Base-by-base conservation (phyloP, 2,797 vertebrate genomes). In the Martes flavigula region DNA sequence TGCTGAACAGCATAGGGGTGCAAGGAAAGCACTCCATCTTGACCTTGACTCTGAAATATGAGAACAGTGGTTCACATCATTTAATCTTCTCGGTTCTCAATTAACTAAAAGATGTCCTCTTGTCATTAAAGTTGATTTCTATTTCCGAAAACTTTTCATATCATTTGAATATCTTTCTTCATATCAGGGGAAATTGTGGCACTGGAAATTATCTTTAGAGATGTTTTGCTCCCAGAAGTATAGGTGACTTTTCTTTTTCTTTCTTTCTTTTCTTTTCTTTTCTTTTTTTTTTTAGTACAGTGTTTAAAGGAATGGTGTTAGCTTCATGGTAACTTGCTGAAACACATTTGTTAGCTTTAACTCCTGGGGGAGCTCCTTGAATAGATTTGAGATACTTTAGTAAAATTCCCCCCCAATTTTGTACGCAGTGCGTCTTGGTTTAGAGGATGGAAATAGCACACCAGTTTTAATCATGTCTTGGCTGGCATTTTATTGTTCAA, bases 81-180 rank as follows among this genome's bases (percentile, higher is more conserved):
- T 70, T 73, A 79, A 85, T 87, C 73, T 93, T 85, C 56, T 27
- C 25, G 4, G 56, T 56, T 48, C 13, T 85, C 79, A 72, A 38
- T 51, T 48, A 95, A 90, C 60, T 78, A 62, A 78, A 78, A 90
- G 75, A 87, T 81, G 35, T 91, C 27, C 54, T 58, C 13, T 23
- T 96, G n/a, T 97, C 56, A 51, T 51, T 88, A 77, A 87, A 93
- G 23, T 90, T 32, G 35, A 56, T 86, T 96, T 96, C 35, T 84
- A 20, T 83, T 89, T 78, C n/a, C 12, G 66, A 70, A 88, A 85
- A 15, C 23, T 90, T 90, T 70, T 75, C 7, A 54, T 46, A 60
- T 54, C 15, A 54, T 48, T 90, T 83, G 54, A 78, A n/a, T 70
- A 46, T 54, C 56, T 95, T 93, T 92, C 91, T 46, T 79, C 35